Evolutionary conservation across 2,888 invertebrate genomes (phyloP).

Genomic region (Limnephilus marmoratus): DNA sequence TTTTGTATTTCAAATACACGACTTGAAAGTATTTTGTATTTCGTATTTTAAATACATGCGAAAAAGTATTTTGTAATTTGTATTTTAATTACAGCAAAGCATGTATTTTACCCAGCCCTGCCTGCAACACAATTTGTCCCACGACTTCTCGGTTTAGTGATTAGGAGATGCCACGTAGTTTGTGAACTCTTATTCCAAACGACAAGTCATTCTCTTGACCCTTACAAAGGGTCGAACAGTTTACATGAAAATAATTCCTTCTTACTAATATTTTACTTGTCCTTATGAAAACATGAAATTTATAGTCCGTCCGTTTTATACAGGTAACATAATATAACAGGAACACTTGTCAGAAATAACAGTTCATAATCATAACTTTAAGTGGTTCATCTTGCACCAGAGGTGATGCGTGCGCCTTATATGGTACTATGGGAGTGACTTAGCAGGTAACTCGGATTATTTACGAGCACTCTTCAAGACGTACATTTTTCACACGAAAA

Average conservation of each 20-base stretch:
- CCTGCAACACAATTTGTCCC: too few species aligned
- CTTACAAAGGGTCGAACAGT: neutral
- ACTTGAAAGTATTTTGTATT: too few species aligned
- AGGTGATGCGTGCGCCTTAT: slow-evolving; percentile 26
- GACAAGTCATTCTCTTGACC: neutral
- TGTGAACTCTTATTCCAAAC: neutral
- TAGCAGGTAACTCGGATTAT: neutral
- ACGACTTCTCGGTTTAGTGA: too few species aligned
- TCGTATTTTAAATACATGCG: too few species aligned
- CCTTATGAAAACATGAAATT: neutral
- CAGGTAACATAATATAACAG: slow-evolving; percentile 30
- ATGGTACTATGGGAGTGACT: neutral
- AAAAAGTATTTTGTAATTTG: too few species aligned
- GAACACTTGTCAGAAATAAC: slow-evolving; percentile 39
- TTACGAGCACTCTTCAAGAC: slow-evolving; percentile 34
- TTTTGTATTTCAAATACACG: too few species aligned
- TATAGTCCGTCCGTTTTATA: neutral
- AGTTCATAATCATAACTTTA: slow-evolving; percentile 25
- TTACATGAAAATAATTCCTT: neutral
- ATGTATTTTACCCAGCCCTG: too few species aligned
- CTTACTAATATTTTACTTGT: neutral
- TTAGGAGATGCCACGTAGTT: too few species aligned
- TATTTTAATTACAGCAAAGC: too few species aligned
- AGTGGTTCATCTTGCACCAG: slow-evolving; percentile 35
- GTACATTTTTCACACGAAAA: slow-evolving; percentile 42